Evolutionary conservation across 1,140 invertebrate genomes (phyloP), one percentile per base, ranked within the genome.

Genomic region (Alviniconcha marisindica): DNA sequence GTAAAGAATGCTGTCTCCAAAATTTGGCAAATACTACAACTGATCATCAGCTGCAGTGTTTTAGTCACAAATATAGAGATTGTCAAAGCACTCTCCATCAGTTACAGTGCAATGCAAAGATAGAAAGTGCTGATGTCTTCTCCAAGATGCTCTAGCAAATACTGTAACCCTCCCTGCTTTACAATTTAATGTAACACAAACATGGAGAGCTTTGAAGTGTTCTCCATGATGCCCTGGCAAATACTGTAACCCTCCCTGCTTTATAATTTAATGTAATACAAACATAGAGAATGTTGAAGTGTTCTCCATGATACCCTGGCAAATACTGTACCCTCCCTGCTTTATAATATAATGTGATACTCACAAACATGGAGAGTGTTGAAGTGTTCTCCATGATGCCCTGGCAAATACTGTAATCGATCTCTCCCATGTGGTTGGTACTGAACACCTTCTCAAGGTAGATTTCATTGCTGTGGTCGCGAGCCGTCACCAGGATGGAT

Each of bases 371-470:
- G 36, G 56, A 78, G 21, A 83, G 63, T 15, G 40, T 24, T 28
- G 44, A 71, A 33, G 88, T 86, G 44, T 87, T 85, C 18, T 82
- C 77, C 60, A 83, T 83, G 66, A 91, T 54, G 14, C 66, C 66
- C 48, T 85, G 78, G 73, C 85, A 86, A 2, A 91, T 84, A 14
- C 82, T 74, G 81, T 89, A 92, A 36, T 79, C 38, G 33, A 87
- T 77, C 7, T 85, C 71, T 36, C 93, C 93, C 60, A 87, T 77
- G 0, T 80, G 71, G 83, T 94, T 89, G 21, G 91, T 88, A 0
- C 84, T 91, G 83, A 89, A 92, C 77, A 89, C 89, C 63, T 85
- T 86, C 21, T 86, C 77, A 44, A 85, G 83, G 31, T 81, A 69
- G 12, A 88, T 69, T 44, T 83, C 74, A 33, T 85, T 85, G 5